Conservation (phyloP, 2,113 vertebrate genomes). For the Climacteris rufus region DNA sequence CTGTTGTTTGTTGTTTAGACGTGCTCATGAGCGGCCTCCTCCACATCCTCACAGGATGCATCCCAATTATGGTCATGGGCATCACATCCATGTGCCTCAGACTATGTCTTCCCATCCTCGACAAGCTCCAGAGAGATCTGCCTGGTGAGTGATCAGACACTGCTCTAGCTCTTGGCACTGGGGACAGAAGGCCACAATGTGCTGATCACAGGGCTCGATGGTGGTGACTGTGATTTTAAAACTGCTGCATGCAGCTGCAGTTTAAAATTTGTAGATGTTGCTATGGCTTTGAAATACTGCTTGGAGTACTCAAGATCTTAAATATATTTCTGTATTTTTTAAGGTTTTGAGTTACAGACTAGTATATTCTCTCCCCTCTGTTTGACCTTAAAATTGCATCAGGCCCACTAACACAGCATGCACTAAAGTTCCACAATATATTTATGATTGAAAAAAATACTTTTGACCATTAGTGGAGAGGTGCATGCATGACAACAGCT, state of each 20-base stretch:
- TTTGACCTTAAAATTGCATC: neutral
- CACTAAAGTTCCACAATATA: neutral
- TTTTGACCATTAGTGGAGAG: neutral
- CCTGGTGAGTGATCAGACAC: slow-evolving; percentile 82
- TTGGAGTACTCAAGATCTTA: neutral
- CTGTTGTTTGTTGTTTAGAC: slow-evolving; percentile 71
- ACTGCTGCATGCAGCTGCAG: neutral
- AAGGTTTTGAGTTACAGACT: neutral
- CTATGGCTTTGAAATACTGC: neutral
- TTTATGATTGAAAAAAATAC: neutral
- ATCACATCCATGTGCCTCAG: slow-evolving; percentile 98
- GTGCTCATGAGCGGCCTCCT: slow-evolving; percentile 95
- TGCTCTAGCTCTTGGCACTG: neutral
- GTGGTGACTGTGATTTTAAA: neutral
- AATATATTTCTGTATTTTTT: neutral
- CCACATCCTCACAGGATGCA: slow-evolving; percentile 99
- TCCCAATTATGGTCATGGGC: slow-evolving; percentile 97
- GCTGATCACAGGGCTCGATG: neutral
- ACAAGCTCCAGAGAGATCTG: slow-evolving; percentile 91
- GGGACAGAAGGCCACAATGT: neutral
- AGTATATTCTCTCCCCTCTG: neutral
- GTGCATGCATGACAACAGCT: neutral
- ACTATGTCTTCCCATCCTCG: slow-evolving; percentile 98
- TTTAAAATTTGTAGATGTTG: neutral
- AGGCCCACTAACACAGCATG: neutral